Evolutionary conservation across 2,888 invertebrate species (phyloP), one percentile per base, ranked within the genome.

Genomic region (Cotesia congregata): DNA sequence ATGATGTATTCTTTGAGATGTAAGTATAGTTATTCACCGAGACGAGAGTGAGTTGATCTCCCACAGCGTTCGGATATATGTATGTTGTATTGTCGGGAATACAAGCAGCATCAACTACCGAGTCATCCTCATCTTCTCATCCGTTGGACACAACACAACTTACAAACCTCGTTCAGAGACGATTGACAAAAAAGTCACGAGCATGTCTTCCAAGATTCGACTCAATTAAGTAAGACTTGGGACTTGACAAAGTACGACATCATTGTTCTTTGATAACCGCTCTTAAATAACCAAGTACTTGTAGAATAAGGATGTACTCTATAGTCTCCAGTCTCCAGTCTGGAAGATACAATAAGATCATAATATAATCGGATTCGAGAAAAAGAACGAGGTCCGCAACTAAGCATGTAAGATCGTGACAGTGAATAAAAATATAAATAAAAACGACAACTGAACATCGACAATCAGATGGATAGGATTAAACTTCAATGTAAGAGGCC

Each of bases 221-320:
- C 86, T 87, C 87, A 87, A 87, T 87, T 87, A 87, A 87, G 86
- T 85, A 82, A 84, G 83, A 75, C 70, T 67, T 72, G 75, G 76
- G 79, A 80, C 82, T 81, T 87, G 87, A 87, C 87, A 87, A 87
- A 85, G 85, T 85, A 87, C 87, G 85, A 86, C 86, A 86, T 87
- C 86, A 86, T 86, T 86, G 87, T 87, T 86, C 86, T 84, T 86
- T 86, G 85, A 84, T 84, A 84, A 84, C 73, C 74, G 82, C 80
- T 82, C 83, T 84, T 86, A 84, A 86, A 86, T 86, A 86, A 86
- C 84, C 83, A 76, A 68, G 65, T 75, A 74, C 72, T 1, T 12
- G 62, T 20, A 65, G 7, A 65, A 30, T 65, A 50, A 50, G 65
- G 12, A 65, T 65, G 65, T 20, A 30, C 65, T 12, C 7, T 65